Base-by-base conservation (phyloP, 1,140 invertebrate genomes). In the Teleopsis dalmanni region DNA sequence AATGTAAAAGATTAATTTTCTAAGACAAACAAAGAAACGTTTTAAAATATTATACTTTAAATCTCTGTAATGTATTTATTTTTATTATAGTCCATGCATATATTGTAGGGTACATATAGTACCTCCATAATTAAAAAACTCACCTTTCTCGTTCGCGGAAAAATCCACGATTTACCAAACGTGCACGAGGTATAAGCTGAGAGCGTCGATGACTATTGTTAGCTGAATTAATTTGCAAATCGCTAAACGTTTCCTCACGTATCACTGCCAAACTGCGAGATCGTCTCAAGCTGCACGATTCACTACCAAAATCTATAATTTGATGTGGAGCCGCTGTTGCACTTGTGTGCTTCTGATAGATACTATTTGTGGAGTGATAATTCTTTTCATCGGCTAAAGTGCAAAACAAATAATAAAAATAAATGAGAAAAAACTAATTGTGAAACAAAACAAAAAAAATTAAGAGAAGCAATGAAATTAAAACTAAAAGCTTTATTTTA, bases 251-350 rank as follows among this genome's bases (percentile, higher is more conserved):
- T 68, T 85, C 82, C 65, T 87, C 84, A 60, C 83, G 78, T 62
- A 85, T 85, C 34, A 86, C 81, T 35, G 85, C 85, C 56, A 87
- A 78, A 60, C 84, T 86, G 55, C 81, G 73, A 52, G 83, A 84
- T 34, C 84, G 76, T 26, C 84, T 76, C 58, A 87, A 71, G 53
- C 81, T 79, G 51, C 81, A 82, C 50, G 78, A 75, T 52, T 78
- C 77, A 51, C 56, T 66, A 52, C 59, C 61, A 54, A 66, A 59
- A 40, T 69, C 66, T 27, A 53, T 53, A 62, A 38, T 29, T 56
- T 55, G 23, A 31, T 29, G 23, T 27, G 16, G 31, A 9, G 37
- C 25, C 10, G 46, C 11, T 7, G 22, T 18, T 11, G 36, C 27
- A 16, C 23, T 16, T 26, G 43, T n/a, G 37, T 25, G 22, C 34